Base-by-base conservation (phyloP, 2,888 invertebrate species). In the Acrobasis suavella region DNA sequence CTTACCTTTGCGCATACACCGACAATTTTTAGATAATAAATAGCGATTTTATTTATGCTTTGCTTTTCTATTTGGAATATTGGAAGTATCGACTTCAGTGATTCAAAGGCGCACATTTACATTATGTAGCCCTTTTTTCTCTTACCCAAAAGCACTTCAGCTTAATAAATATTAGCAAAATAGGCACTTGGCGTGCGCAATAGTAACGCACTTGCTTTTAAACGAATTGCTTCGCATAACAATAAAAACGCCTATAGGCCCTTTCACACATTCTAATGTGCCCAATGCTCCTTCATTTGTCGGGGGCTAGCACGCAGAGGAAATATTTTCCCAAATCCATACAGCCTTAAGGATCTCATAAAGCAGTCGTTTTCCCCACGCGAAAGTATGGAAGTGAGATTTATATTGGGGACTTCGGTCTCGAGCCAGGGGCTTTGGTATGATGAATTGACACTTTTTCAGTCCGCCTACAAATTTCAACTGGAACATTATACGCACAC, bases 321-420 rank as follows among this genome's bases (percentile, higher is more conserved):
- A 91, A 92, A 92, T 92, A 93, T 92, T 92, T 92, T 87, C 86
- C 89, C 88, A 91, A 93, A 93, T 92, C 92, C 92, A 92, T 92
- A 92, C 92, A 89, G 92, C 92, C 92, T 92, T 92, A 91, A 92
- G 92, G 90, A 90, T 92, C 91, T 83, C 92, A 92, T 93, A 93
- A 93, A 93, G 86, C 90, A 92, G 88, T 88, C 91, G 89, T 86
- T 87, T 86, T 89, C 91, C 90, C 89, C 87, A 85, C 89, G 90
- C 87, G 87, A 89, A 89, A 91, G 92, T 91, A 92, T 91, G 89
- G 89, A 89, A 92, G 92, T 89, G 86, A 92, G 92, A 93, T 93
- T 93, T 92, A 93, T 92, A 76, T 74, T 79, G 83, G 89, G 88
- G 91, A 89, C 91, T 89, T 84, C 86, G 88, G 81, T 82, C 87